phyloP scores from a whole-genome alignment of 2,888 invertebrate genomes.

The Ochropacha duplaris region DNA sequence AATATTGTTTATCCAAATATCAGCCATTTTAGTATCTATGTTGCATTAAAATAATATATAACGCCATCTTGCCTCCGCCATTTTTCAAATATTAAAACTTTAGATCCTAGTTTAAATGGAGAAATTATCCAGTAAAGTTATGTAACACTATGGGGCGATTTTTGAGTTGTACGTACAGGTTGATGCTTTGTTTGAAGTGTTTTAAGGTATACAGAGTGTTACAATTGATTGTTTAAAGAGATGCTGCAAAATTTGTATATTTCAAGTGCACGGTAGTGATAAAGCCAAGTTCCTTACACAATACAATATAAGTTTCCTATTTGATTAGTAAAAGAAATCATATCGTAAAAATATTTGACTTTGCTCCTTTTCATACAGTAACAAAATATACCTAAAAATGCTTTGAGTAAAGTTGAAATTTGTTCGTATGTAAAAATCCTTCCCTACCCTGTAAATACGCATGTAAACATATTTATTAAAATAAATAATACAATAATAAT shows the following conservation, averaged over 20 bases:
- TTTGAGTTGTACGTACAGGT: not conserved
- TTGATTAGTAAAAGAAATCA: not conserved
- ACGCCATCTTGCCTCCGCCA: slow-evolving; percentile 18
- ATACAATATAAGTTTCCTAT: not conserved
- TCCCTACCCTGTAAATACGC: not conserved
- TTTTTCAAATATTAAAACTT: slow-evolving; percentile 3
- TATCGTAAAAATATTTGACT: not conserved
- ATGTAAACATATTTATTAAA: slow-evolving; percentile 9
- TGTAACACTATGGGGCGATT: not conserved
- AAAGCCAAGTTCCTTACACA: not conserved
- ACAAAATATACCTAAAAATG: not conserved
- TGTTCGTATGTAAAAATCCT: not conserved
- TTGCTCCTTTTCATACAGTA: not conserved
- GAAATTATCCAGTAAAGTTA: not conserved
- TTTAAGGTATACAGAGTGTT: too few species aligned
- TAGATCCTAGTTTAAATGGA: not conserved
- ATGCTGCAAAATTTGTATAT: too few species aligned
- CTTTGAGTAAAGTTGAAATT: not conserved
- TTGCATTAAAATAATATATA: not conserved
- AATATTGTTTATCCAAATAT: not conserved
- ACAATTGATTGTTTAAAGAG: too few species aligned
- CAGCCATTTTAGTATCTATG: not conserved
- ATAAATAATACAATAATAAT: slow-evolving; percentile 17
- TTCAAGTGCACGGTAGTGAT: not conserved
- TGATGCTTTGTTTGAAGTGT: not conserved